These are phyloP conservation scores for Micromesistius poutassou DNA, from an alignment of 2,797 vertebrate species.

Conservation along the genomic window DNA sequence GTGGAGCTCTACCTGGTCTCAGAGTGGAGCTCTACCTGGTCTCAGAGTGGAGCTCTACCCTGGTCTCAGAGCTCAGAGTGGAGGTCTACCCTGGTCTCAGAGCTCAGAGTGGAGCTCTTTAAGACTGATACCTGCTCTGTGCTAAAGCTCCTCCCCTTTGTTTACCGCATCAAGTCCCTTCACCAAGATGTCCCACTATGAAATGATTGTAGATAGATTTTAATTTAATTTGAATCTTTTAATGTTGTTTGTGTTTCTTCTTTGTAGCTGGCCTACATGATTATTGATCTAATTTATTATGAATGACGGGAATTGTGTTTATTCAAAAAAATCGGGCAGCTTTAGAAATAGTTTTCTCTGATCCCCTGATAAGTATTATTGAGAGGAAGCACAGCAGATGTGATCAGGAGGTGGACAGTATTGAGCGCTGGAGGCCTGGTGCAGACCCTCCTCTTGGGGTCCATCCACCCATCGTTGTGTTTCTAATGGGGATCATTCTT, in stretches of 20 bases:
- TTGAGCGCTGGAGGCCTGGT: conserved; percentile 42
- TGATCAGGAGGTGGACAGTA: conserved; percentile 50
- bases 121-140: no score
- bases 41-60: conserved; percentile 7
- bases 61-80: conserved; percentile 10
- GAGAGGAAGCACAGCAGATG: conserved; percentile 63
- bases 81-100: background rate
- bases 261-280: conserved; percentile 99
- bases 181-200: conserved; percentile 76
- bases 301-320: conserved; percentile 77
- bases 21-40: background rate
- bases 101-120: no score
- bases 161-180: conserved; percentile 74
- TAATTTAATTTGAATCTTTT: conserved; percentile 69
- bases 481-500: background rate
- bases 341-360: conserved; percentile 56
- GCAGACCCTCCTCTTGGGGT: no score
- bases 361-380: conserved; percentile 67
- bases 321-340: conserved; percentile 72
- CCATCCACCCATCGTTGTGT: background rate
- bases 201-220: conserved; percentile 70
- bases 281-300: conserved; percentile 89
- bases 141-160: conserved; percentile 35
- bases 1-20: conserved; percentile 10
- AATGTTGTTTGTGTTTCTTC: conserved; percentile 66